Percentiles rank a stretch among this genome's conserved stretches.
These are phyloP conservation scores for Diadegma fenestrale DNA, from an alignment of 2,888 invertebrate species.

Conservation along the genomic window DNA sequence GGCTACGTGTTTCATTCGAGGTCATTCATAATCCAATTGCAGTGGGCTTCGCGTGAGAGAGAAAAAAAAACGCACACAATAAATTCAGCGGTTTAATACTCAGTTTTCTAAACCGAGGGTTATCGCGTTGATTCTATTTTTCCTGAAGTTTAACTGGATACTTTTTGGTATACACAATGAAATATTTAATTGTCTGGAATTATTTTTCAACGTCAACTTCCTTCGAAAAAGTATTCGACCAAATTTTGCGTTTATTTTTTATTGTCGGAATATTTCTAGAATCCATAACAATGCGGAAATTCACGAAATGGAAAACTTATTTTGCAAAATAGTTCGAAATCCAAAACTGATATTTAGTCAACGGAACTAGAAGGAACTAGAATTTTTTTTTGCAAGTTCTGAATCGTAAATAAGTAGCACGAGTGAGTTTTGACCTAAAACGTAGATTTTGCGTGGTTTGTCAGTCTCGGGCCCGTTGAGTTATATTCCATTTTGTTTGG, in stretches of 20 bases:
- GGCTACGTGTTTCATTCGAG: conserved; percentile 1
- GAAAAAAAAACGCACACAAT: background rate
- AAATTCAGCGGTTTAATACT: background rate
- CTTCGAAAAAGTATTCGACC: background rate
- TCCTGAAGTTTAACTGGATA: background rate
- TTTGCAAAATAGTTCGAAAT: background rate
- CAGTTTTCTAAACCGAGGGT: background rate
- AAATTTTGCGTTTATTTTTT: background rate
- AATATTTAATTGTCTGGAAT: background rate
- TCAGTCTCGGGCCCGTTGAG: background rate
- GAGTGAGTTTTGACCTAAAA: background rate
- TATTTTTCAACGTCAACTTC: background rate
- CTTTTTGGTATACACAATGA: background rate
- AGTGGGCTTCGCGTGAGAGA: background rate
- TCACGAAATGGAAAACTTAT: background rate
- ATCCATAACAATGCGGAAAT: no score
- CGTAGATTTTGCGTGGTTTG: background rate
- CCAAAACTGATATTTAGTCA: background rate
- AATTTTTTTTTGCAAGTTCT: background rate
- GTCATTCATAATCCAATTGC: conserved; percentile 3
- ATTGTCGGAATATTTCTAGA: background rate
- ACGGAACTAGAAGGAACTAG: background rate
- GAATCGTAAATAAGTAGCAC: background rate
- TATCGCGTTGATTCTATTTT: background rate
- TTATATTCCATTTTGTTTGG: background rate